Evolutionary conservation across 2,113 vertebrate genomes (phyloP).

Genomic region (Oncorhynchus tshawytscha): DNA sequence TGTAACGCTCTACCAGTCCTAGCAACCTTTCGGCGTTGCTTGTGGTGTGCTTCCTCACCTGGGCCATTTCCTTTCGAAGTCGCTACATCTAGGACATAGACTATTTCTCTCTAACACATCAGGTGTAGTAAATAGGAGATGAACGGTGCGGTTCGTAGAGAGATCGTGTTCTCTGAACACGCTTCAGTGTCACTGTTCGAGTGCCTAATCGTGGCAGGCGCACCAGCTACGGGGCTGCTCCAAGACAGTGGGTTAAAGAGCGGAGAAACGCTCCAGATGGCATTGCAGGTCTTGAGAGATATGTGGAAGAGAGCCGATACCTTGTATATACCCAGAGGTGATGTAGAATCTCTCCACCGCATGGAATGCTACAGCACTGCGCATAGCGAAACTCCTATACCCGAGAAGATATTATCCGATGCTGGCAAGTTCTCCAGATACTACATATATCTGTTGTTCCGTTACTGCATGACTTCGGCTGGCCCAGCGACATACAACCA

Average conservation of each 20-base stretch:
- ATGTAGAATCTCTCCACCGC: not conserved
- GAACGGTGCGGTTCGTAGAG: not conserved
- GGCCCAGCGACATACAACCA: not conserved
- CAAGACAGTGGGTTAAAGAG: not conserved
- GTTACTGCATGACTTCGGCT: not conserved
- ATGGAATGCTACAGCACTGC: not conserved
- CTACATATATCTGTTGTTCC: not conserved
- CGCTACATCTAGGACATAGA: fast-evolving
- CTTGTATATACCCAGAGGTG: not conserved
- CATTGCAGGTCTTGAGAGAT: not conserved
- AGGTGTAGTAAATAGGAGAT: not conserved
- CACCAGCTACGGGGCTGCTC: not conserved
- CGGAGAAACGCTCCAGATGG: not conserved
- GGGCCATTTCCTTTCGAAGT: not conserved
- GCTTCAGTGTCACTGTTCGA: not conserved
- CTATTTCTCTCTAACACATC: not conserved
- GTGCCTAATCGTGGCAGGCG: not conserved
- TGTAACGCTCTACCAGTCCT: not conserved
- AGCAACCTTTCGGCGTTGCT: not conserved
- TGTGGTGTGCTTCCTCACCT: fast-evolving
- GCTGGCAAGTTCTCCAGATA: not conserved
- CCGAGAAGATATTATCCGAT: fast-evolving
- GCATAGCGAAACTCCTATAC: fast-evolving
- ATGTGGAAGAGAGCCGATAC: not conserved
- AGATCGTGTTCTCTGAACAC: not conserved